Base-by-base conservation (phyloP, 2,888 invertebrate species). In the Taphrorychus bicolor region DNA sequence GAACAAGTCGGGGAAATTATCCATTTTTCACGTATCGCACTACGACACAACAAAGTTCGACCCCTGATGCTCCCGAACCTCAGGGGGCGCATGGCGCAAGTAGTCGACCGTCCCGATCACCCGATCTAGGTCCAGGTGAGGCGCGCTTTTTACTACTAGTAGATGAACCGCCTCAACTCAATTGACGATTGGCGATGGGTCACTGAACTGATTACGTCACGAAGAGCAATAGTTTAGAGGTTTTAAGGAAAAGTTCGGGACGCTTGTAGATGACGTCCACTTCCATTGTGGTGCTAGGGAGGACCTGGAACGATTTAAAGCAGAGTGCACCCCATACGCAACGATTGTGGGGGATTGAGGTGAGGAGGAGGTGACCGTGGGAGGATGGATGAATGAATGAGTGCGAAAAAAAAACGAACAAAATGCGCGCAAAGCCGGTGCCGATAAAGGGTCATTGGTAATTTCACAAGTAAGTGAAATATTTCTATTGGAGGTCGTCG, bases 1-100 rank as follows among this genome's bases (percentile, higher is more conserved):
- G 76, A 83, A 82, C 74, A 83, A 77, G 73, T 83, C 83, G 75
- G 82, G 82, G 76, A 83, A 82, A 73, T 82, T 80, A 82, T 84
- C 83, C 84, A 84, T 84, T 76, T 77, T 81, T 73, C 66, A 71
- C 57, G 14, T 14, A 57, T 71, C 64, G 60, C 69, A 42, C 59
- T 66, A 42, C 21, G 57, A 54, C 7, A 66, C 58, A 73, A 70
- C 67, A 53, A 32, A 53, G 73, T 73, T 73, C 73, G 72, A 69
- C 71, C 72, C 70, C 73, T 70, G 60, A 32, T 32, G 59, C 68
- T 71, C 71, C 70, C 68, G 59, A 60, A 21, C 59, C 56, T 59
- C 18, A 63, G 60, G 56, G 69, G 75, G 75, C 73, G 73, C 77
- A 77, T 77, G 77, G 76, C 77, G 75, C 70, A 69, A 69, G 60